These are phyloP conservation scores for Aphelenchoides avenae DNA, from an alignment of 1,140 invertebrate genomes.

Conservation along the genomic window DNA sequence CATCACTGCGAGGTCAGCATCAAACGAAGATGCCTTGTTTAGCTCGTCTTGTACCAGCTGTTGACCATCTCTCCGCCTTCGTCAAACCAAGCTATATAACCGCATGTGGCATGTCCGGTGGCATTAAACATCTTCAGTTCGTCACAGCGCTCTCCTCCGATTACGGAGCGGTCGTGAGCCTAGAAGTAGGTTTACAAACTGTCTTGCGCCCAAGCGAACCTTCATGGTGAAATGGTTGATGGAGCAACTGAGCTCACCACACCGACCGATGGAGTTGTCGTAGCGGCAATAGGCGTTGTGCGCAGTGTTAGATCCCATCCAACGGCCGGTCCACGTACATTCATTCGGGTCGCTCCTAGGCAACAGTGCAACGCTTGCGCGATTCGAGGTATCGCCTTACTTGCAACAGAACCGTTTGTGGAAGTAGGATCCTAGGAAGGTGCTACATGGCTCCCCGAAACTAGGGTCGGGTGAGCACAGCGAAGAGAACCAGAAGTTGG, in stretches of 20 bases:
- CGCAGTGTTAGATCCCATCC: slow-evolving; percentile 53
- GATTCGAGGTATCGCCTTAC: slow-evolving; percentile 25
- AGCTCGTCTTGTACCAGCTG: slow-evolving; percentile 51
- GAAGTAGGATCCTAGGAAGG: slow-evolving; percentile 41
- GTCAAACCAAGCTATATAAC: slow-evolving; percentile 52
- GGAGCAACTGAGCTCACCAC: slow-evolving; percentile 44
- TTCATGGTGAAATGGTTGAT: slow-evolving; percentile 45
- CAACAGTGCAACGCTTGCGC: slow-evolving; percentile 1
- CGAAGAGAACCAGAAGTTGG: slow-evolving; percentile 39
- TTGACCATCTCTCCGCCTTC: slow-evolving; percentile 39
- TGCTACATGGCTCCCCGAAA: slow-evolving; percentile 51
- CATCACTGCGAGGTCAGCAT: no score
- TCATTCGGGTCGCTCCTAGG: slow-evolving; percentile 47
- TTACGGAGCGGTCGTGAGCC: slow-evolving; percentile 33
- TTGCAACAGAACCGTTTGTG: slow-evolving; percentile 52
- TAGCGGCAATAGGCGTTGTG: slow-evolving; percentile 50
- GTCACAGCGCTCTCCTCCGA: slow-evolving; percentile 44
- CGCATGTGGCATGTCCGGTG: slow-evolving; percentile 46
- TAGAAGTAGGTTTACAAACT: slow-evolving; percentile 22
- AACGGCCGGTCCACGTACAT: slow-evolving; percentile 48
- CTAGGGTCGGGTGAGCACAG: slow-evolving; percentile 40
- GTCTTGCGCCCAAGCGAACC: slow-evolving; percentile 5
- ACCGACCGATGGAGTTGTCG: slow-evolving; percentile 41
- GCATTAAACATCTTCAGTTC: slow-evolving; percentile 40
- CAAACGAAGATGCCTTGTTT: no score